A percentile compares a stretch with the other conserved stretches of the same genome.
phyloP scores from a whole-genome alignment of 2,797 vertebrate genomes.

The Eurystomus glaucurus region DNA sequence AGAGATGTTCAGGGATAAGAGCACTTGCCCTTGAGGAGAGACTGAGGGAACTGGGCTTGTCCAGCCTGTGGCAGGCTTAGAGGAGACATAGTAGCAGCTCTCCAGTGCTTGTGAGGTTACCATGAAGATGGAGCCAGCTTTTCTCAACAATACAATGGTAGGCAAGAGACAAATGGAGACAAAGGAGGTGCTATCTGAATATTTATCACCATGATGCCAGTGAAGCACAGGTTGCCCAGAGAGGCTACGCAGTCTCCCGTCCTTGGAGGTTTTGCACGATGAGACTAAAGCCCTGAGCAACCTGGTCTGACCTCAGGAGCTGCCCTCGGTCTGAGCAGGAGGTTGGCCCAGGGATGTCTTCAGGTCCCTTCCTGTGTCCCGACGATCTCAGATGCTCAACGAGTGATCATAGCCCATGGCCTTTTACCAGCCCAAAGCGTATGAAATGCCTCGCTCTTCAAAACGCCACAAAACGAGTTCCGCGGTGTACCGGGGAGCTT shows the following conservation, averaged over 20 bases:
- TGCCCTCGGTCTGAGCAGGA: not conserved
- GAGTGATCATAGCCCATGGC: not conserved
- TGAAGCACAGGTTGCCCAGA: not conserved
- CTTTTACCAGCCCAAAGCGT: not conserved
- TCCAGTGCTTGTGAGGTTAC: not conserved
- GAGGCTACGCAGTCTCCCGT: not conserved
- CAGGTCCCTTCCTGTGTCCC: not conserved
- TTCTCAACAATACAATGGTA: not conserved
- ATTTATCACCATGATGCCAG: not conserved
- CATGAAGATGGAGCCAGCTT: not conserved
- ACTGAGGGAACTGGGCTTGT: not conserved
- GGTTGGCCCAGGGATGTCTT: not conserved
- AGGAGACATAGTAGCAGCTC: not conserved
- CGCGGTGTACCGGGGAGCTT: accelerated
- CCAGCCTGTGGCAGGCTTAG: not conserved
- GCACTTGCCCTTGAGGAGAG: not conserved
- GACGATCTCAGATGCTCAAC: not conserved
- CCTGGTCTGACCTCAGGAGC: not conserved
- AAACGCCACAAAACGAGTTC: not conserved
- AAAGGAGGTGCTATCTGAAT: not conserved
- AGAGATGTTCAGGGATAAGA: not conserved
- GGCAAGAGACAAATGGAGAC: not conserved
- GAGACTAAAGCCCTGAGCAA: not conserved
- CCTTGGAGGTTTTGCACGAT: not conserved
- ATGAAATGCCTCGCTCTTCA: not conserved